Evolutionary conservation across 2,113 vertebrate genomes (phyloP).

Genomic region (Channa argus): DNA sequence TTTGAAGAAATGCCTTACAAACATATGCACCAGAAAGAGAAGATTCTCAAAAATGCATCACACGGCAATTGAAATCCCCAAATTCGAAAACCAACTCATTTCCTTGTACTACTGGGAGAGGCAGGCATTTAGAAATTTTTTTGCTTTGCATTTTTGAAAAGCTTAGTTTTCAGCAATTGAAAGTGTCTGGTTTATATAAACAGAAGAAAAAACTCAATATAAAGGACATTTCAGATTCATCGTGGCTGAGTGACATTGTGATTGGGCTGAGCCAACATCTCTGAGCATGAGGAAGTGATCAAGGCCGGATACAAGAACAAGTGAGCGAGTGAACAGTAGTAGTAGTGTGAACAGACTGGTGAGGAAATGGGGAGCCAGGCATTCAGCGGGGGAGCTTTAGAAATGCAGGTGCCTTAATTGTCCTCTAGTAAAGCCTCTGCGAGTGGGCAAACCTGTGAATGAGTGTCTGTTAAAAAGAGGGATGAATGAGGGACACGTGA

Average conservation of each 20-base stretch:
- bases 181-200: background rate
- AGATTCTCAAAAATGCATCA: background rate
- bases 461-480: conserved; percentile 67
- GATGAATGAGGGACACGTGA: conserved; percentile 75
- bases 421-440: conserved; percentile 75
- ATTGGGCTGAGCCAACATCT: conserved; percentile 23
- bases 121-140: conserved; percentile 5
- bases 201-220: background rate
- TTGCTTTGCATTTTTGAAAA: conserved; percentile 24
- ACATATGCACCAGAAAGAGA: background rate
- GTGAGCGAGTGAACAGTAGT: conserved; percentile 45
- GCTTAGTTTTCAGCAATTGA: conserved; percentile 2
- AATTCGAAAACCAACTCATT: conserved; percentile 1
- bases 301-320: conserved; percentile 42
- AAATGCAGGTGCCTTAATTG: conserved; percentile 82
- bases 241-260: conserved; percentile 15
- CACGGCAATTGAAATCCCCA: background rate
- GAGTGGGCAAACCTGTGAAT: conserved; percentile 79
- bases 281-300: conserved; percentile 33
- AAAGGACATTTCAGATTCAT: conserved; percentile 3
- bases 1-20: background rate
- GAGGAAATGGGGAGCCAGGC: conserved; percentile 68
- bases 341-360: conserved; percentile 63
- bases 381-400: conserved; percentile 73
- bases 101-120: background rate